phyloP scores from a whole-genome alignment of 2,797 vertebrate genomes.

The Bradypodion ventrale region DNA sequence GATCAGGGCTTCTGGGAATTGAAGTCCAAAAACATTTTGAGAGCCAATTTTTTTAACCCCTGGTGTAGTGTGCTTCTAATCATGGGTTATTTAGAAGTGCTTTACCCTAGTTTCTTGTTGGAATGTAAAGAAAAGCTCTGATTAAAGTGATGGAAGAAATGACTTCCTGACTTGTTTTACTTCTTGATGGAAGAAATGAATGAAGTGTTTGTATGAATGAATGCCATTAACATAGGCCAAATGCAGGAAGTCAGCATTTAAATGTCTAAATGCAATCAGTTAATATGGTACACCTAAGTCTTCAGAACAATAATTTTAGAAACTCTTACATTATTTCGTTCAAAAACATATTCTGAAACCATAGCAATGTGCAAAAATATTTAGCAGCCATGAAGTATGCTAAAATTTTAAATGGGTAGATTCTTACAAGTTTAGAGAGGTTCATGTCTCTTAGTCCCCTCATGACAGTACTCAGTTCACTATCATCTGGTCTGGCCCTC shows the following conservation, averaged over 20 bases:
- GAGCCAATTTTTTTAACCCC: too few relatives aligned
- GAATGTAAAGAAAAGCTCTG: neutral
- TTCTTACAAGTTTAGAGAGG: conserved; percentile 79
- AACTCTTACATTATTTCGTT: neutral
- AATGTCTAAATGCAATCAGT: neutral
- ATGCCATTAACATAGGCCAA: neutral
- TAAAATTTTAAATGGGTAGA: conserved; percentile 31
- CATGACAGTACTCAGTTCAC: conserved; percentile 79
- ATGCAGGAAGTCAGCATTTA: neutral
- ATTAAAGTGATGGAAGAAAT: too few relatives aligned
- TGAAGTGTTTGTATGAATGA: neutral
- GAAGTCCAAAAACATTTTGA: too few relatives aligned
- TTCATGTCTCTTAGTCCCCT: conserved; percentile 81
- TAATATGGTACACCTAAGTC: neutral
- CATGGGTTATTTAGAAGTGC: neutral
- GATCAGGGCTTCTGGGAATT: too few relatives aligned
- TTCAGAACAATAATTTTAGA: neutral
- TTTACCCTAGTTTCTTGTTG: neutral
- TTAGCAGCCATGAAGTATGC: neutral
- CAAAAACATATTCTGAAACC: neutral
- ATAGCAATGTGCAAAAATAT: neutral
- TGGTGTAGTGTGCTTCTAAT: neutral
- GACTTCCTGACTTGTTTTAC: neutral
- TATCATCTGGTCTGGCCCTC: conserved; percentile 75
- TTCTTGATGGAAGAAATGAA: neutral